These are phyloP conservation scores for Progne subis DNA, from an alignment of 2,113 vertebrate species.

Conservation along the genomic window DNA sequence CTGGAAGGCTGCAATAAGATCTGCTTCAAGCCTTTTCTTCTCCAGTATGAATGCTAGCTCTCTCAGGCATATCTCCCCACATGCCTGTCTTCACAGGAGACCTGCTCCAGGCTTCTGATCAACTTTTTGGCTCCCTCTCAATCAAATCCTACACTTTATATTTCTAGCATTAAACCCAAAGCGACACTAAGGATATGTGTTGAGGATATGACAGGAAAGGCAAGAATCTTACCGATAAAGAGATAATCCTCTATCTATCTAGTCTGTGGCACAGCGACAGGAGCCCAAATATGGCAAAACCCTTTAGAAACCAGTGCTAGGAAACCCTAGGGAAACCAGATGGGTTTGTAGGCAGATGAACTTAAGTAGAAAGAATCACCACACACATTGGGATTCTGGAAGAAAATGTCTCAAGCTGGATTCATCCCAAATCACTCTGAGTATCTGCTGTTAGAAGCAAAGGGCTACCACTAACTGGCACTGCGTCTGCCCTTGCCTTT, in stretches of 20 bases:
- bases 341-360: background rate
- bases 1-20: background rate
- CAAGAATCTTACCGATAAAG: background rate
- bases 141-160: background rate
- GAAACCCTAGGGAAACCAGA: background rate
- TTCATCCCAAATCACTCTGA: background rate
- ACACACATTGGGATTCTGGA: background rate
- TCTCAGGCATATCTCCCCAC: background rate
- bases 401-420: background rate
- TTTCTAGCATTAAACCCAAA: slow-evolving; percentile 25
- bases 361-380: background rate
- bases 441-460: background rate
- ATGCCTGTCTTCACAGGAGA: background rate
- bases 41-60: background rate
- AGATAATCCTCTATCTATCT: background rate
- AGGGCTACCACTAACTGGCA: background rate
- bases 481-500: background rate
- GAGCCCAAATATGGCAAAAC: background rate
- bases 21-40: background rate
- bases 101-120: background rate
- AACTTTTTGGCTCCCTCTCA: background rate
- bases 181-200: background rate
- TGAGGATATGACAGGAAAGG: background rate
- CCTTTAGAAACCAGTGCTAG: background rate
- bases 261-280: background rate